Evolutionary conservation across 2,113 vertebrate genomes (phyloP).

Genomic region (Cinclus cinclus): DNA sequence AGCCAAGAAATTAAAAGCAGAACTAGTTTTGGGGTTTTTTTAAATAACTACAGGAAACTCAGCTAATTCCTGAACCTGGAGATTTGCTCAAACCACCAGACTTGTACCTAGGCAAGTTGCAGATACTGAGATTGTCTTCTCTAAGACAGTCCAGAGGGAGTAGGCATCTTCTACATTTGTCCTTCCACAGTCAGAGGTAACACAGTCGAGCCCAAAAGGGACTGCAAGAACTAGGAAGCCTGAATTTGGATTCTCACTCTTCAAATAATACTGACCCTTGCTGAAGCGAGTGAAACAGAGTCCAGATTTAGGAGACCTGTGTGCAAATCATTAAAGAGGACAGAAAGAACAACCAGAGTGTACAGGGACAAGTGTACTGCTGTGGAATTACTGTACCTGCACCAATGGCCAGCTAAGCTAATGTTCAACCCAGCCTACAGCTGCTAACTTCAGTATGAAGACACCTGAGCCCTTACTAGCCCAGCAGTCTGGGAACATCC

Average conservation of each 20-base stretch:
- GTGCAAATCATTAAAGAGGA: background rate
- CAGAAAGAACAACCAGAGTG: background rate
- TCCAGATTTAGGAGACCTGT: background rate
- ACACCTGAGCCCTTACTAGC: background rate
- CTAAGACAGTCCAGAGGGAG: background rate
- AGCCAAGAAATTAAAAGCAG: background rate
- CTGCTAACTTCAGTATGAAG: background rate
- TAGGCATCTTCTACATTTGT: background rate
- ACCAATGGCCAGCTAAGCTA: fast-evolving
- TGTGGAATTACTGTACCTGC: background rate
- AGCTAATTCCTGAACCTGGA: background rate
- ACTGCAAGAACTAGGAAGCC: background rate
- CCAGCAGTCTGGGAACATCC: background rate
- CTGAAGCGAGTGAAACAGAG: fast-evolving
- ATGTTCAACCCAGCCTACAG: background rate
- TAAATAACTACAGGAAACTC: background rate
- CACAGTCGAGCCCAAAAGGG: background rate
- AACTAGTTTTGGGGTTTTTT: background rate
- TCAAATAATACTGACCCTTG: background rate
- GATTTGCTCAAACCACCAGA: background rate
- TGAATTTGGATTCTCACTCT: background rate
- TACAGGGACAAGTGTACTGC: background rate
- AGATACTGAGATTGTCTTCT: background rate
- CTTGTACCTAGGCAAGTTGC: background rate
- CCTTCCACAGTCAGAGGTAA: background rate